Evolutionary conservation across 2,888 invertebrate genomes (phyloP), one percentile per base, ranked within the genome.

Genomic region (Cenopis cana): DNA sequence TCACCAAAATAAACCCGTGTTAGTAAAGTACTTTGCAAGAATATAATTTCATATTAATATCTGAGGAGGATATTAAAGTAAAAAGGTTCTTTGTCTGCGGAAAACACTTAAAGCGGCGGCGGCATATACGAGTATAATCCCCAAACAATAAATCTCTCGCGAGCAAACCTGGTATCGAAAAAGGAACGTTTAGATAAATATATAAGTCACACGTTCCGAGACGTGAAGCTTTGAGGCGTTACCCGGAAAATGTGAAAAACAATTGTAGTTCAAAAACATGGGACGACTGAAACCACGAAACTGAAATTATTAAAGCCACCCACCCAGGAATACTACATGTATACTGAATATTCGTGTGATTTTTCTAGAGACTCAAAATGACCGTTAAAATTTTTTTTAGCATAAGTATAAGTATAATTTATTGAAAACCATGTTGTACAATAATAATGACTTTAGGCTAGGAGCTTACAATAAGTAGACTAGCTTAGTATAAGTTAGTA

Each of bases 41-140:
- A 65, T 66, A 66, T 33, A 65, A 70, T 59, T 36, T 66, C 70
- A 70, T 66, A 71, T 71, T 61, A 66, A 67, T 71, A 66, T 71
- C 71, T 38, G 41, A 67, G 29, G 38, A 55, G 60, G 71, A 71
- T 61, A 61, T 70, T 54, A 65, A 56, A 56, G 49, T 60, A 55
- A 61, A 56, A 71, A 67, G 67, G 38, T 60, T 64, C 66, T 71
- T 61, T 49, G 71, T 66, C 71, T 67, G 59, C 71, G 56, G 54
- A 67, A 71, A 71, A 71, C 61, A 71, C 67, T 67, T 67, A 60
- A n/a, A 56, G 29, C 71, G 55, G 29, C 54, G 17, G 55, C 54
- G 17, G 55, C 14, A 46, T 60, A 61, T n/a, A n/a, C n/a, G n/a
- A n/a, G n/a, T n/a, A n/a, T 67, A 61, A 71, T 61, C 71, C 67